Evolutionary conservation across 1,140 invertebrate genomes (phyloP).

Genomic region (Caenorhabditis latens): DNA sequence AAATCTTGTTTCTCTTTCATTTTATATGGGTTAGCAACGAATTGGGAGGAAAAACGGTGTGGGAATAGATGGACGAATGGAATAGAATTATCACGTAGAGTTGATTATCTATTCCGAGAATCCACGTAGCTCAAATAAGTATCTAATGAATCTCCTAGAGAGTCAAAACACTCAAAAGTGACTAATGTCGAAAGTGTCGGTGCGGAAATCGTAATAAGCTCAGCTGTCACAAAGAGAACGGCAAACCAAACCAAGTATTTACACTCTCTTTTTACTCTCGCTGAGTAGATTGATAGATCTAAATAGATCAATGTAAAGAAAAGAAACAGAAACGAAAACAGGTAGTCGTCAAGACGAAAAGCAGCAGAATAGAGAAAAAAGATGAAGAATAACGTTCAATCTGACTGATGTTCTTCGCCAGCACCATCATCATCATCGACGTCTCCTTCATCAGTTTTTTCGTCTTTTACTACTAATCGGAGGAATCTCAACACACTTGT

Average conservation of each 20-base stretch:
- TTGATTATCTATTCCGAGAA: no score
- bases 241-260: background rate
- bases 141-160: no score
- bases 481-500: background rate
- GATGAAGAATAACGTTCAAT: no score
- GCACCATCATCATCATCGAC: background rate
- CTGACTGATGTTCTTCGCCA: background rate
- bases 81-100: background rate
- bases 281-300: background rate
- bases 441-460: background rate
- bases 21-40: constrained; percentile 32
- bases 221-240: background rate
- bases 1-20: constrained; percentile 34
- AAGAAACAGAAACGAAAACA: background rate
- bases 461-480: constrained; percentile 29
- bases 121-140: no score
- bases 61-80: background rate
- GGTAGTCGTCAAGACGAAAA: constrained; percentile 30
- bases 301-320: background rate
- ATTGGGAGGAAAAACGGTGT: background rate
- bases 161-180: background rate
- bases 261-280: background rate
- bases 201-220: constrained; percentile 12
- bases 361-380: no score
- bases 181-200: background rate